Conservation (phyloP, 2,888 invertebrate genomes). For the Anthoptus insignis region DNA sequence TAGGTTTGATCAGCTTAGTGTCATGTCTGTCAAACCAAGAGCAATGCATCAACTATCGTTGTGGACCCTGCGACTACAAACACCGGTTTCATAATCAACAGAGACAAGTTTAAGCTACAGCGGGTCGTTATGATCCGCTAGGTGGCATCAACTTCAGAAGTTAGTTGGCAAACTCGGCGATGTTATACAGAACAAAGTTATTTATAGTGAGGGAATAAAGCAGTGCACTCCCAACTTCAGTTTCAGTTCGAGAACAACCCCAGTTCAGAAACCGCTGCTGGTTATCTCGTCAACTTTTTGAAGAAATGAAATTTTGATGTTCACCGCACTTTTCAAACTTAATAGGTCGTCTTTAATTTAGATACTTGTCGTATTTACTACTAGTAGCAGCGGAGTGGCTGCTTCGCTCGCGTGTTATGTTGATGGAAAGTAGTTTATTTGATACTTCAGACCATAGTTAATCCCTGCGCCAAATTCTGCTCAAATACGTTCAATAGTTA, state of each 20-base stretch:
- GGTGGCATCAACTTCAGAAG: constrained; percentile 34
- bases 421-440: no score
- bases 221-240: constrained; percentile 68
- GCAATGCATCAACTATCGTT: neutral
- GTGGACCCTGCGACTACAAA: neutral
- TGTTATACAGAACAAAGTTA: constrained; percentile 70
- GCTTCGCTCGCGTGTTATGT: no score
- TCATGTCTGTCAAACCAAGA: neutral
- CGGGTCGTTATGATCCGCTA: constrained; percentile 28
- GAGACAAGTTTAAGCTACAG: constrained; percentile 24
- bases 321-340: constrained; percentile 17
- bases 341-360: constrained; percentile 5
- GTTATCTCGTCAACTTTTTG: constrained; percentile 74
- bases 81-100: neutral
- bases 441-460: no score
- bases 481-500: no score
- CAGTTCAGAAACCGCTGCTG: constrained; percentile 70
- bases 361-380: no score
- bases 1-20: no score
- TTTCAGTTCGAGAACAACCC: constrained; percentile 60
- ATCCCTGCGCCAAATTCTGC: no score
- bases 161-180: constrained; percentile 32
- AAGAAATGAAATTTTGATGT: constrained; percentile 56
- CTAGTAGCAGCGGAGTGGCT: no score
- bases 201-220: constrained; percentile 69